Evolutionary conservation across 2,888 invertebrate species (phyloP), one percentile per base, ranked within the genome.

Genomic region (Drosophila colorata): DNA sequence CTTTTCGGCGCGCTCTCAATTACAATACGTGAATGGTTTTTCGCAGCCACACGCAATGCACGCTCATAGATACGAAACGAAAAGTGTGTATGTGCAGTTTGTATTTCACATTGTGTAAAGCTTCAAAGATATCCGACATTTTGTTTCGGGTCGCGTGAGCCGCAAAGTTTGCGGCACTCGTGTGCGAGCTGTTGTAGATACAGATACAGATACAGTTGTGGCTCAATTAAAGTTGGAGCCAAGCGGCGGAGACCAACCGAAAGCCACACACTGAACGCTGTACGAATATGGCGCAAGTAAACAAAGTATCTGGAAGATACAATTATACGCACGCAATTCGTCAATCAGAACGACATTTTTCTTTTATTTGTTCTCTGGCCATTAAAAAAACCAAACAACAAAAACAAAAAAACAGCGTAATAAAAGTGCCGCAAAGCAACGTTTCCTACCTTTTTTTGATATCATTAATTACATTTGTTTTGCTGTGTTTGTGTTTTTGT

Each of bases 251-350:
- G 61, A 67, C 66, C 53, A 13, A 65, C 70, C 35, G 65, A 75
- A 75, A 74, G 71, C 68, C 64, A 69, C 69, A 69, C 59, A 63
- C 58, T 64, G 48, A 57, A 65, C 49, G 48, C 60, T 43, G 41
- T 56, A 63, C 65, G 78, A 78, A 78, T 79, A 75, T 83, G 88
- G 81, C 81, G 80, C 83, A 88, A 88, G 88, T 82, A 89, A 87
- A 87, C 74, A 87, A 75, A 86, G 76, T 81, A 87, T 87, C 89
- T 86, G 78, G 78, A 83, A 88, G 88, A 90, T 81, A 87, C 90
- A 91, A 91, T 91, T 91, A 92, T 89, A 88, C 86, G 90, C 91
- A 91, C 91, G 91, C 91, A 89, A 92, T 90, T 86, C 88, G 90
- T 91, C 91, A 91, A 91, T 91, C 90, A 92, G 89, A 90, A 87